phyloP scores from a whole-genome alignment of 2,888 invertebrate genomes.

The Polydrusus cervinus region DNA sequence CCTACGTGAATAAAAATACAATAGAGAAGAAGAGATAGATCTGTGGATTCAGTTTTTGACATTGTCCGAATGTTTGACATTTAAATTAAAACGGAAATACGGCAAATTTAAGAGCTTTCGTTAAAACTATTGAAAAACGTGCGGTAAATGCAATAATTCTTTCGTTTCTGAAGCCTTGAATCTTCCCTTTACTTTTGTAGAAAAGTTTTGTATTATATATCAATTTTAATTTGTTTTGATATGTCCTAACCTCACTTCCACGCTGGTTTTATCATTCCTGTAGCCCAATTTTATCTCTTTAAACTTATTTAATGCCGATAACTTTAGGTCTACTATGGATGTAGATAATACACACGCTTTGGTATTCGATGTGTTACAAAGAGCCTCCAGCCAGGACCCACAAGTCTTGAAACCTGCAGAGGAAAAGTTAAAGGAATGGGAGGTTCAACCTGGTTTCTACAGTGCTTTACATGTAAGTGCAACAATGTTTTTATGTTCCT shows the following conservation, averaged over 20 bases:
- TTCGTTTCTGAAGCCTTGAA: not conserved
- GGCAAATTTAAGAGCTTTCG: too few relatives aligned
- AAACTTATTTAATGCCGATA: constrained; percentile 1
- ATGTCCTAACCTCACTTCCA: constrained; percentile 12
- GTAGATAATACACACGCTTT: constrained; percentile 28
- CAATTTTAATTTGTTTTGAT: constrained; percentile 7
- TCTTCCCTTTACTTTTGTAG: not conserved
- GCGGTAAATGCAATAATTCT: not conserved
- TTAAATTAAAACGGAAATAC: too few relatives aligned
- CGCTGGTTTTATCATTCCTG: not conserved
- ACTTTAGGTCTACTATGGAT: constrained; percentile 29
- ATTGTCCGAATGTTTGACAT: too few relatives aligned
- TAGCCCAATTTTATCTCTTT: not conserved
- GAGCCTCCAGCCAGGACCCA: constrained; percentile 90
- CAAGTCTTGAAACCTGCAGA: constrained; percentile 91
- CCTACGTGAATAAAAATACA: too few relatives aligned
- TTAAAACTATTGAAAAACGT: not conserved
- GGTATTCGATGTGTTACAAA: constrained; percentile 72
- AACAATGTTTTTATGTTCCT: constrained; percentile 22
- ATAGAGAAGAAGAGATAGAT: too few relatives aligned
- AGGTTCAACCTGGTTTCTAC: constrained; percentile 92
- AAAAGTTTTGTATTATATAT: not conserved
- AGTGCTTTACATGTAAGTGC: constrained; percentile 85
- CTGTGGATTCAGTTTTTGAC: not conserved
- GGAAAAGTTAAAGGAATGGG: constrained; percentile 90